phyloP scores from a whole-genome alignment of 2,797 vertebrate species.

The Hafferia zeledoni region DNA sequence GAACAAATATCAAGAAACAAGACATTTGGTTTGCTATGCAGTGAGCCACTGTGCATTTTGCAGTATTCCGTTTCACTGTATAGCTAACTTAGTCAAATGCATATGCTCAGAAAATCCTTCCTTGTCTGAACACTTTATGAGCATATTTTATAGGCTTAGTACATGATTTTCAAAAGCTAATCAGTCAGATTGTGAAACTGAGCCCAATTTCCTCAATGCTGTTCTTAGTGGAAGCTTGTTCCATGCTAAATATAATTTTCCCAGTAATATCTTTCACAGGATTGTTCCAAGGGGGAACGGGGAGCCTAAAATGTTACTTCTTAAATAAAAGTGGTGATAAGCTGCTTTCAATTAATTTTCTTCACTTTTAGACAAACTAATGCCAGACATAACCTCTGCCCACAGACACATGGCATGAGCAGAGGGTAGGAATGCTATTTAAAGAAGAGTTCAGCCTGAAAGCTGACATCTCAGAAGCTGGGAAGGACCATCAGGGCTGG shows the following conservation, averaged over 20 bases:
- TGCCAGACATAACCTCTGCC: not conserved
- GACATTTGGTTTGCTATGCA: not conserved
- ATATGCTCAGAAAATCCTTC: constrained; percentile 1
- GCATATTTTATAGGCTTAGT: constrained; percentile 3
- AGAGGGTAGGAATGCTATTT: not conserved
- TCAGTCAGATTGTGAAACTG: constrained; percentile 48
- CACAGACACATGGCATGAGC: not conserved
- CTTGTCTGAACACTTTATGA: constrained; percentile 25
- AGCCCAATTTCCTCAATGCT: not conserved
- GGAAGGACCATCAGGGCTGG: not conserved
- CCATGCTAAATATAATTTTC: constrained; percentile 28
- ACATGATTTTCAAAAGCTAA: constrained; percentile 45
- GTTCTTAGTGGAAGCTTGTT: constrained; percentile 14
- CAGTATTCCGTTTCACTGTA: not conserved
- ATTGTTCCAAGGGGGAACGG: not conserved
- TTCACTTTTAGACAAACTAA: not conserved
- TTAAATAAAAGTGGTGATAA: not conserved
- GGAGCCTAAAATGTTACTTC: not conserved
- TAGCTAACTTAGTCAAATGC: not conserved
- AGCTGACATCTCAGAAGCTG: not conserved
- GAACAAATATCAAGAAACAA: not conserved
- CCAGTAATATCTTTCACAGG: not conserved
- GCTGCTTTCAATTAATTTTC: not conserved
- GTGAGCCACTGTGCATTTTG: not conserved
- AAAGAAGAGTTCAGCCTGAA: not conserved